Base-by-base conservation (phyloP, 2,797 vertebrate species). In the Morelia viridis region DNA sequence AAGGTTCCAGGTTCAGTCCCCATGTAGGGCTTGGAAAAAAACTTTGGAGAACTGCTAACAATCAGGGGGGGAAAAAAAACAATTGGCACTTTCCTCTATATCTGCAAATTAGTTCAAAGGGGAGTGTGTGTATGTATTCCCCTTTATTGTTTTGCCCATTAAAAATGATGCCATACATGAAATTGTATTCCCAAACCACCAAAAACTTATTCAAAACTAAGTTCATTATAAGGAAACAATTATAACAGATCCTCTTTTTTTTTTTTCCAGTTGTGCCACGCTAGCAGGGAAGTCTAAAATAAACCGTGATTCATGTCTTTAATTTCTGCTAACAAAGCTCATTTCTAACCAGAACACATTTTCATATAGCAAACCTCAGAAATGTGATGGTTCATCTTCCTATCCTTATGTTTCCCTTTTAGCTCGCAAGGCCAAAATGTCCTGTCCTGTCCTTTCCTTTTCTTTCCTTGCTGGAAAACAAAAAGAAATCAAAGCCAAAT, bases 401-500 rank as follows among this genome's bases (percentile, higher is more conserved):
- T 93, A 95, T 94, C 84, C 94, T 96, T 90, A 91, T 95, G 95
- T 97, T 97, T 97, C 95, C 94, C 96, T 96, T 97, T 94, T 93
- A 94, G 93, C 92, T 96, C 89, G 90, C 88, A 90, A 95, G 96
- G 96, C 97, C 97, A 97, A 97, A 97, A 96, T 97, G 96, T 96
- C 65, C 57, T 89, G 28, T 50, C 41, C 24, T 87, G 61, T 76
- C 56, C 71, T 88, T 56, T 57, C 22, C 46, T 61, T 87, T 68
- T 35, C 56, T 35, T 86, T 86, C 93, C 94, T 95, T 94, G 92
- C 96, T 92, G 53, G 92, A 94, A 96, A 96, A 96, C 91, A 96
- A 96, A 96, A 95, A 92, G 89, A 97, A 97, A 97, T 97, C 95
- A 97, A 97, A 97, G 96, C 96, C 96, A 98, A 98, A 97, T 97